Evolutionary conservation across 2,113 vertebrate species (phyloP).

Genomic region (Zosterops borbonicus): DNA sequence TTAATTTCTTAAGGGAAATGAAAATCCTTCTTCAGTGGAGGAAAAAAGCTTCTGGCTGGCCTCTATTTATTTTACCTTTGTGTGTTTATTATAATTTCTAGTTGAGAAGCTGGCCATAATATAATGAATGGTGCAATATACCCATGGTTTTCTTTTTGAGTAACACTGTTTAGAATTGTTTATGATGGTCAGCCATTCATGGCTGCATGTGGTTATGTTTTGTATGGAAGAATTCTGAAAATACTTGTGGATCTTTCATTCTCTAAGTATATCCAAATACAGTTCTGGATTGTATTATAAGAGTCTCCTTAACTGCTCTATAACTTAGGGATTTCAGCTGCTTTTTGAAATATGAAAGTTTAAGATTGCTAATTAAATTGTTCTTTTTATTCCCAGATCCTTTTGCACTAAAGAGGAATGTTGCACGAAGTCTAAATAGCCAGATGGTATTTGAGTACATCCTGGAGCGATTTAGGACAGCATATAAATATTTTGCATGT

Average conservation of each 20-base stretch:
- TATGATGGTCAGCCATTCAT: neutral
- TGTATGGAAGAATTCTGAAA: neutral
- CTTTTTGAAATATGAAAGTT: constrained; percentile 8
- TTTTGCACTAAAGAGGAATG: constrained; percentile 96
- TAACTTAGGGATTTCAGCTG: neutral
- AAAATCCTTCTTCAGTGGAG: neutral
- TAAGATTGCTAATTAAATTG: neutral
- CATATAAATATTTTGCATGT: constrained; percentile 96
- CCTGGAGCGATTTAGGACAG: constrained; percentile 92
- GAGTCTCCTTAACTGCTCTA: neutral
- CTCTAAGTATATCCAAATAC: neutral
- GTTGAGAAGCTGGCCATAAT: neutral
- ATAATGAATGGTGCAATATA: neutral
- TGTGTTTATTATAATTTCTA: neutral
- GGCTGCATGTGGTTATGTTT: neutral
- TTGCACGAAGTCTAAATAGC: constrained; percentile 96
- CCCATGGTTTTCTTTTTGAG: neutral
- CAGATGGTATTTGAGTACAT: constrained; percentile 99
- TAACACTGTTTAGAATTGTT: neutral
- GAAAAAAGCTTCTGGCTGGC: neutral
- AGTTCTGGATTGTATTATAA: neutral
- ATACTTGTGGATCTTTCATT: neutral
- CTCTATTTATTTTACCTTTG: neutral
- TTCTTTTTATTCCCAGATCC: constrained; percentile 82
- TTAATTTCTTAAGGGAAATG: neutral